A percentile compares a stretch with the other conserved stretches of the same genome.
These are phyloP conservation scores for Lerema accius DNA, from an alignment of 1,140 invertebrate genomes.

Conservation along the genomic window DNA sequence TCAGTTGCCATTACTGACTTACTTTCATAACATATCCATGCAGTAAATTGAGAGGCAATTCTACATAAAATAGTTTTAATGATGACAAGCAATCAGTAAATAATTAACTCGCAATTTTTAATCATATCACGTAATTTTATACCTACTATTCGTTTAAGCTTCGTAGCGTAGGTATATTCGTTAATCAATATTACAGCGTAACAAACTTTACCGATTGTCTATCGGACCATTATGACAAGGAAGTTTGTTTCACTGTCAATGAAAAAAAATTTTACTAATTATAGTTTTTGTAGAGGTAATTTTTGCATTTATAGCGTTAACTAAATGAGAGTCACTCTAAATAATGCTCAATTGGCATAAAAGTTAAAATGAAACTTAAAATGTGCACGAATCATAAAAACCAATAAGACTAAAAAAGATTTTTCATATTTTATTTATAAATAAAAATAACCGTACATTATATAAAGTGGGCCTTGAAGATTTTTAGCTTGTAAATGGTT, in stretches of 20 bases:
- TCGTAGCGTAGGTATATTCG: background rate
- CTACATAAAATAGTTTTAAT: background rate
- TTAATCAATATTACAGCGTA: background rate
- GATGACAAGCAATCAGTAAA: slow-evolving; percentile 6
- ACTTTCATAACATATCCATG: background rate
- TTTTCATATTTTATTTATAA: too few species aligned
- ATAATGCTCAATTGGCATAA: background rate
- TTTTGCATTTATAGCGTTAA: background rate
- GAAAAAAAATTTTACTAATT: background rate
- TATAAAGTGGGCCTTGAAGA: too few species aligned
- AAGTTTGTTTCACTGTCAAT: background rate
- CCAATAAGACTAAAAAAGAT: too few species aligned
- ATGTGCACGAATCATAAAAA: background rate
- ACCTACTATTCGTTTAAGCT: background rate
- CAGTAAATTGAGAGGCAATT: background rate
- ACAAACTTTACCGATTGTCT: background rate
- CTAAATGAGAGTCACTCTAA: background rate
- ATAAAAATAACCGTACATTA: too few species aligned
- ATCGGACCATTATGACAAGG: background rate
- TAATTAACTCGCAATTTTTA: slow-evolving; percentile 5
- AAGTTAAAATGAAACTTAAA: background rate
- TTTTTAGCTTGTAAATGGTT: too few species aligned
- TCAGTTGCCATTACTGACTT: too few species aligned
- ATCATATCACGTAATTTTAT: slow-evolving; percentile 13
- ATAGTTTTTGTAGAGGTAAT: background rate